These are phyloP conservation scores for Plutella xylostella DNA, from an alignment of 2,888 invertebrate species.

Conservation along the genomic window DNA sequence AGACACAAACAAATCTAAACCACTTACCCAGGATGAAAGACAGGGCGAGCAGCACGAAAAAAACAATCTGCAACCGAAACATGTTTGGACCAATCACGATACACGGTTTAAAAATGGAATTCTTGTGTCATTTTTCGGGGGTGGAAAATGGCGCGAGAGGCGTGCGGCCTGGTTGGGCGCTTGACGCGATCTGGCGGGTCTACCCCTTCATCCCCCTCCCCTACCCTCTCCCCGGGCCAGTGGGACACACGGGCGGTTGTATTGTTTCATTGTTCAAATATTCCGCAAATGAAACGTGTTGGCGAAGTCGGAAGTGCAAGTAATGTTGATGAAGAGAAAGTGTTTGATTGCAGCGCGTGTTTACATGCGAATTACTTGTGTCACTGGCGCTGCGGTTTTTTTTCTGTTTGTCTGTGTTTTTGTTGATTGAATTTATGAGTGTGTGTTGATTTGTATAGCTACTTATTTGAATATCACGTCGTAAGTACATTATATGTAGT, in stretches of 20 bases:
- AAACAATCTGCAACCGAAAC: conserved; percentile 37
- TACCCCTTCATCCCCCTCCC: not conserved
- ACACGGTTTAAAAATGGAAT: conserved; percentile 23
- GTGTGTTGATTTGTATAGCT: too few relatives aligned
- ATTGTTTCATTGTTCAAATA: not conserved
- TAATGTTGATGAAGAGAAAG: not conserved
- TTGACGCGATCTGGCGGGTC: conserved; percentile 27
- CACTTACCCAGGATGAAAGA: conserved; percentile 45
- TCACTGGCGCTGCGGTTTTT: too few relatives aligned
- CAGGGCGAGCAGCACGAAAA: conserved; percentile 37
- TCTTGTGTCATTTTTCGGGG: conserved; percentile 19
- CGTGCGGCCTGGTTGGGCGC: conserved; percentile 32
- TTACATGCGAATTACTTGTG: too few relatives aligned
- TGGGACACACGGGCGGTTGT: not conserved
- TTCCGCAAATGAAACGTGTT: not conserved
- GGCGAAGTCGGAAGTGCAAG: not conserved
- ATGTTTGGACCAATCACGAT: conserved; percentile 34
- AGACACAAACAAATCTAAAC: too few relatives aligned
- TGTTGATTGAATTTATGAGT: too few relatives aligned
- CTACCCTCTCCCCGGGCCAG: not conserved
- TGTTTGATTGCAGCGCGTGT: not conserved
- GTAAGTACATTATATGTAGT: too few relatives aligned
- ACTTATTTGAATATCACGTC: too few relatives aligned
- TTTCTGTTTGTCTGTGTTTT: too few relatives aligned
- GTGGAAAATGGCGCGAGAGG: conserved; percentile 7